phyloP scores from a whole-genome alignment of 2,888 invertebrate species.

The Andrena haemorrhoa region DNA sequence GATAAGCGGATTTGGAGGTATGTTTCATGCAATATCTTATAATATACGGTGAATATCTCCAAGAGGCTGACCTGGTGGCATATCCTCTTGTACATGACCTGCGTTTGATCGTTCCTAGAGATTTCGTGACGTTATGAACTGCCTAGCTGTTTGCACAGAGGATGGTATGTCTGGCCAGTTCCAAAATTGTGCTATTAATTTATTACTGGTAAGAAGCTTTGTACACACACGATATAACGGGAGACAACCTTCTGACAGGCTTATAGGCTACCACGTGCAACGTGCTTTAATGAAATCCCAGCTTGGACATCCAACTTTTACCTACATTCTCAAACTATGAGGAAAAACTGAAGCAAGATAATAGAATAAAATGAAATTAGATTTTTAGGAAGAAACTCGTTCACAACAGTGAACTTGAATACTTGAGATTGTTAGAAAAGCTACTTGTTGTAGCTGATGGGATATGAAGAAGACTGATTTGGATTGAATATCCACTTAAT shows the following conservation, averaged over 20 bases:
- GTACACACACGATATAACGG: not conserved
- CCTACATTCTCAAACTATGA: not conserved
- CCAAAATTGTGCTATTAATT: conserved; percentile 56
- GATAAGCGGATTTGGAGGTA: conserved; percentile 10
- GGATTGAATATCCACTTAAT: too few species aligned
- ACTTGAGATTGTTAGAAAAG: too few species aligned
- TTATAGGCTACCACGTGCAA: not conserved
- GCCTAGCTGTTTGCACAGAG: conserved; percentile 66
- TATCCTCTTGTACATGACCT: conserved; percentile 42
- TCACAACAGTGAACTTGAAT: too few species aligned
- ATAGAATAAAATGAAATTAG: too few species aligned
- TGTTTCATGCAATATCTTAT: conserved; percentile 46
- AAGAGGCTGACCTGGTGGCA: conserved; percentile 30
- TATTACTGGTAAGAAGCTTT: conserved; percentile 55
- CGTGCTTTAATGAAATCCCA: not conserved
- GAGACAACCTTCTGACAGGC: not conserved
- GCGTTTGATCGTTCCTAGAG: conserved; percentile 65
- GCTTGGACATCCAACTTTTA: not conserved
- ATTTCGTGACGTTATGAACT: conserved; percentile 68
- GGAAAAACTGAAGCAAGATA: not conserved
- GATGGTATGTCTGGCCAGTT: conserved; percentile 68
- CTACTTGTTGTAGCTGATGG: too few species aligned
- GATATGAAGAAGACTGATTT: too few species aligned
- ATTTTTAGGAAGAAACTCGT: too few species aligned
- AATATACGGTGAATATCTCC: conserved; percentile 40